Evolutionary conservation across 1,140 invertebrate species (phyloP).

Genomic region (Phortica variegata): DNA sequence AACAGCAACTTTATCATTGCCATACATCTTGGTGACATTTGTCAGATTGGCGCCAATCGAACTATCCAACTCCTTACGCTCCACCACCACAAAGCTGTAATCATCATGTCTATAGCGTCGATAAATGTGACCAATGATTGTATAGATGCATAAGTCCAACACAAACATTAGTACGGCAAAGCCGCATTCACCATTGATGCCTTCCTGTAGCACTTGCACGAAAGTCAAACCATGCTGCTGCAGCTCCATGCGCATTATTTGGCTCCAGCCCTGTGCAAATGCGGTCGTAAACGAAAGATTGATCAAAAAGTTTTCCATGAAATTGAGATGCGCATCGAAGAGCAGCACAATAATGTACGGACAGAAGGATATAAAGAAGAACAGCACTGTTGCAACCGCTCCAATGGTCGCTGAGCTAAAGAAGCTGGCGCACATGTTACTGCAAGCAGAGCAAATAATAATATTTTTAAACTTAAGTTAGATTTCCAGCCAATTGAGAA

Average conservation of each 20-base stretch:
- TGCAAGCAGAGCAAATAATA: slow-evolving; percentile 49
- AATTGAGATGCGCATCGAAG: slow-evolving; percentile 62
- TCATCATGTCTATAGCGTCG: slow-evolving; percentile 40
- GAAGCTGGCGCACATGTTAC: slow-evolving; percentile 68
- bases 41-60: slow-evolving; percentile 60
- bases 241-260: slow-evolving; percentile 63
- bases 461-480: too few species aligned
- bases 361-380: slow-evolving; percentile 67
- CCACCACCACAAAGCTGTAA: slow-evolving; percentile 42
- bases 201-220: slow-evolving; percentile 51
- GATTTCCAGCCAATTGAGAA: not conserved
- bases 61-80: slow-evolving; percentile 37
- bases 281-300: slow-evolving; percentile 61
- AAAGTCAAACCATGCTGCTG: slow-evolving; percentile 58
- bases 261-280: slow-evolving; percentile 65
- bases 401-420: slow-evolving; percentile 66
- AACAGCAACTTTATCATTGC: slow-evolving; percentile 60
- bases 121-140: slow-evolving; percentile 57
- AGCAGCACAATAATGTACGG: slow-evolving; percentile 67
- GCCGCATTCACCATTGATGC: slow-evolving; percentile 38
- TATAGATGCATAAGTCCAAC: slow-evolving; percentile 58
- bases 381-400: slow-evolving; percentile 63
- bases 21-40: slow-evolving; percentile 59
- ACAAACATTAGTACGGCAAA: slow-evolving; percentile 57
- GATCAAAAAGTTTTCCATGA: slow-evolving; percentile 61